Conservation (phyloP, 2,113 vertebrate species). For the Phoxinus phoxinus region DNA sequence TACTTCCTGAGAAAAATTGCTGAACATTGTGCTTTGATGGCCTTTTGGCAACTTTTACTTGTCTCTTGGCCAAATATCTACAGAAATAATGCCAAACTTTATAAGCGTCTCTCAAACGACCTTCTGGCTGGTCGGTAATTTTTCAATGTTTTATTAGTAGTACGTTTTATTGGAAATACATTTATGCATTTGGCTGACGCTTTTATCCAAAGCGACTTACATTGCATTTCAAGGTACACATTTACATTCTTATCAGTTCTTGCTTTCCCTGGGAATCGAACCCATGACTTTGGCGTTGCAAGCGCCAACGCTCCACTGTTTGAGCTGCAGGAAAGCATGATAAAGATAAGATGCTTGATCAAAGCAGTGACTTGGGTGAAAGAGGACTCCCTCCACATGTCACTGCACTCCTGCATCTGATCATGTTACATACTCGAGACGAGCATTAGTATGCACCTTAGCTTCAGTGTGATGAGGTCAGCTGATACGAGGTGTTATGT, state of each 20-base stretch:
- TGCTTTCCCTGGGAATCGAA: too few species aligned
- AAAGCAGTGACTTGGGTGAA: neutral
- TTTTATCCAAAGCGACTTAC: too few species aligned
- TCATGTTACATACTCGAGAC: slow-evolving; percentile 22
- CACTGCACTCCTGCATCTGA: neutral
- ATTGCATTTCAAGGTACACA: too few species aligned
- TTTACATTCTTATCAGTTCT: too few species aligned
- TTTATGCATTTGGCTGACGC: too few species aligned
- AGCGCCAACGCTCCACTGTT: too few species aligned
- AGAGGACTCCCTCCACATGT: neutral
- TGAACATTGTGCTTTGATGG: neutral
- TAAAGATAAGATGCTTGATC: neutral
- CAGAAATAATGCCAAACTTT: neutral
- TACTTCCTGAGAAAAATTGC: neutral
- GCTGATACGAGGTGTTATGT: slow-evolving; percentile 24
- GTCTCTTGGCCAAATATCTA: neutral
- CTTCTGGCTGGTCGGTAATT: neutral
- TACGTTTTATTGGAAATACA: neutral
- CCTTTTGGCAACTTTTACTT: neutral
- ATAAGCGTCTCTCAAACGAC: neutral
- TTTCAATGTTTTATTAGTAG: neutral
- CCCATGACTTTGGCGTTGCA: too few species aligned
- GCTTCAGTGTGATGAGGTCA: slow-evolving; percentile 7
- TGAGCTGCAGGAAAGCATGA: too few species aligned
- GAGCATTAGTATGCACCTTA: slow-evolving; percentile 15